Base-by-base conservation (phyloP, 1,140 invertebrate species). In the Cataglyphis hispanica region DNA sequence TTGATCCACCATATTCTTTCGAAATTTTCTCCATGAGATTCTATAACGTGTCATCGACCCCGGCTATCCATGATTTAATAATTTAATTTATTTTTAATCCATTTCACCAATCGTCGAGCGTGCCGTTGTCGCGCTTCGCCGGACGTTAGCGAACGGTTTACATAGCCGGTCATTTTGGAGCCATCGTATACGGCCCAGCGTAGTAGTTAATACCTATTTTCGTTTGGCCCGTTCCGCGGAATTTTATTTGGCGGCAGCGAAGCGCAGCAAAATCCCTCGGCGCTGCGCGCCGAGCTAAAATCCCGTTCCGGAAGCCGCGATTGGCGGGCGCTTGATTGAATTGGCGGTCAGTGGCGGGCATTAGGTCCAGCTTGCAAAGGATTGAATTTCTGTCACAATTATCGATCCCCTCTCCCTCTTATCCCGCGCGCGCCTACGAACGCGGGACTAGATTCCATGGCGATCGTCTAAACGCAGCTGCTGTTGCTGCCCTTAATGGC, bases 311-410 rank as follows among this genome's bases (percentile, higher is more conserved):
- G 85, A 85, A 70, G 75, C 76, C 84, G 69, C 89, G 80, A 92
- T 90, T 92, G 91, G 91, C 91, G 85, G 87, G 87, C 46, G 86
- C 89, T 93, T 91, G 91, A 93, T 93, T 92, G 92, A 92, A 91
- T 92, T 90, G 89, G 86, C 89, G 91, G 90, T 91, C 91, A 90
- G 85, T 87, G 84, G 63, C 76, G 84, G 90, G 92, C 87, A 92
- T 92, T 92, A 92, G 88, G 87, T 91, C 85, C 90, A 85, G 81
- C 86, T 85, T 90, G 87, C 86, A 92, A 92, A 91, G 91, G 91
- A 91, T 92, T 85, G 78, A 89, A 89, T 89, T 87, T 89, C 84
- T 87, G 89, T 90, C 84, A 91, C 91, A 91, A 92, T 92, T 92
- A 92, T 91, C 87, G 84, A 88, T 60, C 87, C 83, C n/a, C n/a